Evolutionary conservation across 2,888 invertebrate species (phyloP).

Genomic region (Nephrocerus scutellatus): DNA sequence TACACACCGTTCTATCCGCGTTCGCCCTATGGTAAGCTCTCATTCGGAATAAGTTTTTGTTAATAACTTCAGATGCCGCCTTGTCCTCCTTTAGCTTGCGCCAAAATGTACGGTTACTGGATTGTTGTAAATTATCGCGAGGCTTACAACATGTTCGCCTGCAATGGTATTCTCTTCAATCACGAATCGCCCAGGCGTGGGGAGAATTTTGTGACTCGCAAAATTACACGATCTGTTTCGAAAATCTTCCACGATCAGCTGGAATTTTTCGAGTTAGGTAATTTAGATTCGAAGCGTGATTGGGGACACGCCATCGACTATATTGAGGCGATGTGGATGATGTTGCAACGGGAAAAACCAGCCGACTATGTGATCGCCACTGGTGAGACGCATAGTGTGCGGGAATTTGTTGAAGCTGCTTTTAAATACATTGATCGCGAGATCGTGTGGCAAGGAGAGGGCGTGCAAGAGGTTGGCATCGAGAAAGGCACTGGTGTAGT

Average conservation of each 20-base stretch:
- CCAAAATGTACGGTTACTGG: conserved; percentile 94
- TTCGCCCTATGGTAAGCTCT: conserved; percentile 81
- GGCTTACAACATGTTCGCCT: conserved; percentile 91
- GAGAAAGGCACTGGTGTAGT: conserved; percentile 66
- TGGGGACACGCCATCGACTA: conserved; percentile 98
- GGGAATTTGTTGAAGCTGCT: conserved; percentile 90
- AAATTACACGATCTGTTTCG: conserved; percentile 94
- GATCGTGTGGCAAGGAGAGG: conserved; percentile 84
- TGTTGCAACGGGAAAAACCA: conserved; percentile 86
- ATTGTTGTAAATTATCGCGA: conserved; percentile 93
- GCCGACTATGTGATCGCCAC: conserved; percentile 98
- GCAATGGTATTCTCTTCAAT: conserved; percentile 94
- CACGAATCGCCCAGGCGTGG: conserved; percentile 94
- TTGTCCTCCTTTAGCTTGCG: conserved; percentile 62
- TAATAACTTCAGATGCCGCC: conserved; percentile 87
- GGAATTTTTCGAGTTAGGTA: conserved; percentile 82
- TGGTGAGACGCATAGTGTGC: conserved; percentile 88
- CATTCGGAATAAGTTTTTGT: conserved; percentile 68
- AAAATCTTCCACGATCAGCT: conserved; percentile 88
- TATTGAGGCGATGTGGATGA: conserved; percentile 99
- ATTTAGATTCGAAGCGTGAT: conserved; percentile 90
- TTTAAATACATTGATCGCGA: conserved; percentile 75
- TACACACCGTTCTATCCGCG: conserved; percentile 93
- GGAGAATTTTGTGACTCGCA: conserved; percentile 97
- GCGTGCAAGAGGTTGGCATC: conserved; percentile 66